phyloP scores from a whole-genome alignment of 2,113 vertebrate genomes.

The Balaeniceps rex region DNA sequence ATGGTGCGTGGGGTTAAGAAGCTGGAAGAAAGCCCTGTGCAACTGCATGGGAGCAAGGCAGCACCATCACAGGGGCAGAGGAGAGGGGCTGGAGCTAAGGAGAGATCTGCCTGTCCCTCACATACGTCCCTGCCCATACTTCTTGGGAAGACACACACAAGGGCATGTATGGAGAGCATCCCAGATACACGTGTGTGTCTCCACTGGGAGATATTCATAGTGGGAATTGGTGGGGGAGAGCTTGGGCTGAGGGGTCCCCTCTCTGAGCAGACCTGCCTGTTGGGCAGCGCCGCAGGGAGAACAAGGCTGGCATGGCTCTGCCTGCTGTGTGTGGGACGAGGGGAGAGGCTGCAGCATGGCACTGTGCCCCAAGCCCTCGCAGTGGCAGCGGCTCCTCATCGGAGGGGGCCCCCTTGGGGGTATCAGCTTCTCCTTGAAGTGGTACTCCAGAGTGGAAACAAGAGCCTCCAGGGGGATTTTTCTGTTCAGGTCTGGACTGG shows the following conservation, averaged over 20 bases:
- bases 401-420: background rate
- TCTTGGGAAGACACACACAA: background rate
- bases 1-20: background rate
- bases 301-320: background rate
- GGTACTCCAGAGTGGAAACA: background rate
- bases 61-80: background rate
- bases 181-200: rapidly evolving
- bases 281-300: background rate
- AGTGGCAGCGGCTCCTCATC: background rate
- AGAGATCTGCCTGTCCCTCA: background rate
- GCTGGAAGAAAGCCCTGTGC: background rate
- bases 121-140: rapidly evolving
- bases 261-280: background rate
- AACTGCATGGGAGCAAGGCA: background rate
- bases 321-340: background rate
- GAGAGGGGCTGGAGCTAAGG: background rate
- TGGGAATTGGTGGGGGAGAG: background rate
- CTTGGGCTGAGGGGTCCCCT: background rate
- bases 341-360: background rate
- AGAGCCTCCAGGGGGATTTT: background rate
- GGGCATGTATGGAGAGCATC: background rate
- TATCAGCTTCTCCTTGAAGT: background rate
- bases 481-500: background rate
- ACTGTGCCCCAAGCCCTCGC: background rate
- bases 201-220: background rate